Evolutionary conservation across 2,888 invertebrate species (phyloP).

Genomic region (Drosophila greeni): DNA sequence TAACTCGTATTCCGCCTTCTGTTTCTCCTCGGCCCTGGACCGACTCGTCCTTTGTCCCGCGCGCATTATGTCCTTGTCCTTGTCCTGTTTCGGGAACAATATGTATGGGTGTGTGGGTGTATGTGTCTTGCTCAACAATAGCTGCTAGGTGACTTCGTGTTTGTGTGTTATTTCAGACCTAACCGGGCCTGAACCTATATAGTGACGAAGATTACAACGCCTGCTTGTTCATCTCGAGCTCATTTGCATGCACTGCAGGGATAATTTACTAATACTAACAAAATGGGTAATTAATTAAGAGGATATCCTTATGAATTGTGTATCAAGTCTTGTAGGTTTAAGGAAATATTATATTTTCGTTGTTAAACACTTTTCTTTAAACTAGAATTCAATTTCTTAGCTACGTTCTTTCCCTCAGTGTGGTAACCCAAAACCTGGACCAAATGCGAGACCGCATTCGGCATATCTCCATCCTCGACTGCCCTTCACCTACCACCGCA

Average conservation of each 20-base stretch:
- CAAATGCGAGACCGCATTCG: conserved; percentile 23
- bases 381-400: not conserved
- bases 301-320: too few species aligned
- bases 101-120: not conserved
- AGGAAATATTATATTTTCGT: not conserved
- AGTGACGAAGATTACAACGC: conserved; percentile 28
- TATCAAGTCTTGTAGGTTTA: not conserved
- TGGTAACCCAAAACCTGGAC: conserved; percentile 18
- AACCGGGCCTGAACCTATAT: conserved; percentile 32
- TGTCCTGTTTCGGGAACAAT: not conserved
- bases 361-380: not conserved
- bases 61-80: conserved; percentile 12
- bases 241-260: conserved; percentile 23
- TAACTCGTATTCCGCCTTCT: not conserved
- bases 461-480: conserved; percentile 6
- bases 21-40: not conserved
- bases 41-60: not conserved
- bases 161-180: conserved; percentile 8
- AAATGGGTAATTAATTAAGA: not conserved
- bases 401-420: conserved; percentile 1
- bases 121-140: conserved; percentile 9
- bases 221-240: conserved; percentile 19
- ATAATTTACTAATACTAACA: not conserved
- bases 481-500: conserved; percentile 34
- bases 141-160: not conserved